Base-by-base conservation (phyloP, 2,113 vertebrate genomes). In the Acinonyx jubatus region DNA sequence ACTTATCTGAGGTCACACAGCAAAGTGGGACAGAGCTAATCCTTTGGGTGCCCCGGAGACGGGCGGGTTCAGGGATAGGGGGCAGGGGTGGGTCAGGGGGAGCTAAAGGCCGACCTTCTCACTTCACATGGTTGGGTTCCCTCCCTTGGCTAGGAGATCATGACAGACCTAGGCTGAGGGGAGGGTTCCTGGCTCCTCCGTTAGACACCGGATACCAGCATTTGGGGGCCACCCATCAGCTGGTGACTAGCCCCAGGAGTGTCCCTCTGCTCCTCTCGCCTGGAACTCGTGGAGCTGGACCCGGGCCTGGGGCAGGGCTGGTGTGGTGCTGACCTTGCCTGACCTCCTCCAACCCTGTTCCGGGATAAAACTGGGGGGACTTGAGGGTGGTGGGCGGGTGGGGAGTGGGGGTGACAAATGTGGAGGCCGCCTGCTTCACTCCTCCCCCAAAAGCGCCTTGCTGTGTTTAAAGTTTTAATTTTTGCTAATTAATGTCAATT, bases 401-500 rank as follows among this genome's bases (percentile, higher is more conserved):
- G 93, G 97, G 85, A 80, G 94, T 91, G 91, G 88, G 97, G 98
- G 98, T 93, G 91, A 98, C 97, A 97, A 98, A 98, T 92, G 88
- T 73, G 18, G 94, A 98, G 94, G 95, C 96, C 31, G 97, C 97
- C 97, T 97, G 97, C 97, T 96, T 96, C 95, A 96, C 94, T 98
- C 96, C 97, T 98, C 97, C 98, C 96, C 97, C 91, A 52, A 97
- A 98, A 98, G 97, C 98, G 97, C 97, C 96, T 98, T 98, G 97
- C 98, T 98, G 98, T 97, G 97, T 98, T 97, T 98, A 98, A 99
- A 91, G 98, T 99, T 98, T 99, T 99, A 99, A 99, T 98, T 98
- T 98, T 98, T 98, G 52, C 98, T 99, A 99, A 99, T 98, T 98
- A 99, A 99, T 99, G 98, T 99, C 99, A 98, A 98, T 97, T 99